Percentiles rank a stretch among this genome's conserved stretches.
Evolutionary conservation across 1,140 invertebrate species (phyloP).

Genomic region (Archivesica marissinica): DNA sequence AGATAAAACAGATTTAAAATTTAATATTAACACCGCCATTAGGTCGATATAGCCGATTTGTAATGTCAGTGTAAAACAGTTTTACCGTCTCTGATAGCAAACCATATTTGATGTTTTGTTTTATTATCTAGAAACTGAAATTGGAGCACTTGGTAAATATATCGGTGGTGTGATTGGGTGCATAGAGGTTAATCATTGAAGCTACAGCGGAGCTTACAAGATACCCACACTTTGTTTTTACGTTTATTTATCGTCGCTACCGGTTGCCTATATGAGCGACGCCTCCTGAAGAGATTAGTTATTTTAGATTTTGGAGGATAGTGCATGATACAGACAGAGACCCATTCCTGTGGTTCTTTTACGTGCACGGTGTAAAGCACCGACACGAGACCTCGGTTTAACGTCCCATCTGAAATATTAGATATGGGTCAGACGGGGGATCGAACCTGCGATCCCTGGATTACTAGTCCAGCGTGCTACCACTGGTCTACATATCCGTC

Average conservation of each 20-base stretch:
- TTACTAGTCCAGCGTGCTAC: too few relatives aligned
- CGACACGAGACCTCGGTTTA: too few relatives aligned
- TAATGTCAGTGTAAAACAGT: background rate
- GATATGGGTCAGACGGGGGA: too few relatives aligned
- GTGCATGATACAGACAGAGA: too few relatives aligned
- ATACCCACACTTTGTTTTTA: background rate
- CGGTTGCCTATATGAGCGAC: background rate
- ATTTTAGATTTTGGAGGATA: background rate
- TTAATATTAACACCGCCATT: conserved; percentile 42
- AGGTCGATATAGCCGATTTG: background rate
- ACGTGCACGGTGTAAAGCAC: too few relatives aligned
- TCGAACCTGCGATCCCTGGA: too few relatives aligned
- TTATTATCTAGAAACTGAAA: background rate
- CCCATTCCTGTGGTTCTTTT: background rate
- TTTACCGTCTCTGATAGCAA: background rate
- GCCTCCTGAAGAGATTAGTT: background rate
- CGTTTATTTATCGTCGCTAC: background rate
- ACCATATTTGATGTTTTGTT: background rate
- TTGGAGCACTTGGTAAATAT: background rate
- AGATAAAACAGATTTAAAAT: conserved; percentile 37
- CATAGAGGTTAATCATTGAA: background rate
- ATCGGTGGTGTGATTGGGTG: background rate
- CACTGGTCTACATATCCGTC: too few relatives aligned
- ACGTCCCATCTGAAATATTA: too few relatives aligned
- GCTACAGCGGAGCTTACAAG: background rate